Evolutionary conservation across 2,888 invertebrate species (phyloP).

Genomic region (Sesia apiformis): DNA sequence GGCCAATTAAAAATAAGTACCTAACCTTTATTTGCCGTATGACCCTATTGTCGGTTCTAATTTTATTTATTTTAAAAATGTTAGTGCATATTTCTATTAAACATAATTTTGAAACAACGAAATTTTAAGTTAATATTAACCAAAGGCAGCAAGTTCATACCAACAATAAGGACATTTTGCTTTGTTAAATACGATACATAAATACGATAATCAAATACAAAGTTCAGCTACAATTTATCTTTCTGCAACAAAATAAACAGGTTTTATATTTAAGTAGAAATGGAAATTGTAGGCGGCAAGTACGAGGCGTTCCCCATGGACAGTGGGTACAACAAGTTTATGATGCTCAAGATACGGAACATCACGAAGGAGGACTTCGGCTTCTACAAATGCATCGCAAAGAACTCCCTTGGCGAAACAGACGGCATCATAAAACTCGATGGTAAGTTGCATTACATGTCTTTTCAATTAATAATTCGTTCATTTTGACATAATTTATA

Average conservation of each 20-base stretch:
- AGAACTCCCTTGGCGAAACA: constrained; percentile 92
- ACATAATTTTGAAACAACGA: too few species aligned
- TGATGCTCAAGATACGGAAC: constrained; percentile 92
- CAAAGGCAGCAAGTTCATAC: too few species aligned
- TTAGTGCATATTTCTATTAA: too few species aligned
- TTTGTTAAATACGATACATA: too few species aligned
- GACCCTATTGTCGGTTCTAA: too few species aligned
- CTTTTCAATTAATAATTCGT: background rate
- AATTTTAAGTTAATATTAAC: too few species aligned
- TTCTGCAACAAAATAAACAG: constrained; percentile 21
- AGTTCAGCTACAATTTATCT: too few species aligned
- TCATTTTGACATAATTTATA: background rate
- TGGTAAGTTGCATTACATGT: constrained; percentile 71
- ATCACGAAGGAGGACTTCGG: constrained; percentile 89
- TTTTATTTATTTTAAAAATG: too few species aligned
- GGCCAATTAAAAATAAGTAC: too few species aligned
- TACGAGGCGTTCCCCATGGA: constrained; percentile 91
- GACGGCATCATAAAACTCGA: constrained; percentile 93
- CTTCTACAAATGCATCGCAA: constrained; percentile 92
- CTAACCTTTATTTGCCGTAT: too few species aligned
- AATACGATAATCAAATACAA: too few species aligned
- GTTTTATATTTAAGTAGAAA: constrained; percentile 75
- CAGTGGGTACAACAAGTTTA: constrained; percentile 92
- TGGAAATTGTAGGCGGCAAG: constrained; percentile 87
- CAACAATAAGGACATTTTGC: too few species aligned